Evolutionary conservation across 2,113 vertebrate genomes (phyloP), one percentile per base, ranked within the genome.

Genomic region (Brevimyrus niger): DNA sequence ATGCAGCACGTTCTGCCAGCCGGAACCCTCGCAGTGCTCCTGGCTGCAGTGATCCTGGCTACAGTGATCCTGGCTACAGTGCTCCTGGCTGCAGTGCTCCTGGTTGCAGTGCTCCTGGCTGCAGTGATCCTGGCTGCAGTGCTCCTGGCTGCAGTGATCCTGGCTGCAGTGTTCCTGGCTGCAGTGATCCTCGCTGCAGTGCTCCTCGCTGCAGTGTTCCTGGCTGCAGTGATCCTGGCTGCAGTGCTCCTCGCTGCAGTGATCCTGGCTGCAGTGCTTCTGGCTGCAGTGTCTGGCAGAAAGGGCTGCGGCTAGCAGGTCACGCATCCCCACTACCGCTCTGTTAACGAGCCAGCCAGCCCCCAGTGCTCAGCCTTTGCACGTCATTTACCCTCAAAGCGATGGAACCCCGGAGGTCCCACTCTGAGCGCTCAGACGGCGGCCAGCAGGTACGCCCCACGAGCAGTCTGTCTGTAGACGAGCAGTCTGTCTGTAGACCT

Each of bases 321-420:
- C 21, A 44, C 86, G 44, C 58, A 87, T 31, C 50, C 31, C 27
- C 13, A 1, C 38, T 83, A 89, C 87, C 93, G 90, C 89, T 38
- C 91, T 93, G 90, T 91, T 65, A 93, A 94, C 94, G 94, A 94
- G 91, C 91, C 88, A 69, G 50, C n/a, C 91, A 27, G n/a, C n/a
- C n/a, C 87, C 89, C 94, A 93, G 94, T 94, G 93, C 90, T 89
- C 90, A 88, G 91, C 89, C 91, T 90, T 91, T 89, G 88, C 42
- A 89, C 90, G 94, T 91, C 92, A 94, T 92, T 94, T 94, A 92
- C 87, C 91, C 93, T 89, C 89, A 86, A 89, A 89, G 94, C 89
- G 89, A 94, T 86, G 42, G 89, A 73, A 87, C 92, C 50, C 46
- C 65, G 88, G 19, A 84, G 88, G 69, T 84, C 83, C 55, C 51